Conservation (phyloP, 2,888 invertebrate species). For the Drosophila prolongata region DNA sequence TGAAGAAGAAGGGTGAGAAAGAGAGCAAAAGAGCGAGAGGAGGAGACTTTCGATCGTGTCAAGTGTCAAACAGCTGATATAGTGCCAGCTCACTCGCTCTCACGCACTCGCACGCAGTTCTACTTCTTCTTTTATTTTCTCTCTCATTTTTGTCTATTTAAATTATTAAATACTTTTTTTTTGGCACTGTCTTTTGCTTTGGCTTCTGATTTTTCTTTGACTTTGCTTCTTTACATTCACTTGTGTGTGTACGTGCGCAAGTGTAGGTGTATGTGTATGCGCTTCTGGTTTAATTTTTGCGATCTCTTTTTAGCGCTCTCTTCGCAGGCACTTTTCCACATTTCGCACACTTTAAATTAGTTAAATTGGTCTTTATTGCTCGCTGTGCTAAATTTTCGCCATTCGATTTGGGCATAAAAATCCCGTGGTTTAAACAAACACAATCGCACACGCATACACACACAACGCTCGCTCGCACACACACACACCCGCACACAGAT, state of each 20-base stretch:
- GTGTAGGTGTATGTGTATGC: conserved; percentile 39
- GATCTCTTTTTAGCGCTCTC: conserved; percentile 57
- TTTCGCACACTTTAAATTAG: conserved; percentile 48
- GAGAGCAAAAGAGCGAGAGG: conserved; percentile 16
- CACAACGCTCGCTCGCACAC: conserved; percentile 23
- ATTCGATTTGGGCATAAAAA: conserved; percentile 42
- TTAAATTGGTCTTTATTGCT: conserved; percentile 49
- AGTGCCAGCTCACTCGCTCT: conserved; percentile 38
- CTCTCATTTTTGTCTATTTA: conserved; percentile 35
- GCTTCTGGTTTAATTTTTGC: conserved; percentile 52
- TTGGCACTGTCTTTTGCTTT: conserved; percentile 28
- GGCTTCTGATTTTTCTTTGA: conserved; percentile 14
- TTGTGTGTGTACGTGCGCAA: conserved; percentile 23
- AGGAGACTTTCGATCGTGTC: conserved; percentile 66
- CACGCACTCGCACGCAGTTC: conserved; percentile 30
- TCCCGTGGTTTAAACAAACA: conserved; percentile 53
- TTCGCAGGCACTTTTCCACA: conserved; percentile 38
- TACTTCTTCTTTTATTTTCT: conserved; percentile 25
- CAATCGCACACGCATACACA: conserved; percentile 42
- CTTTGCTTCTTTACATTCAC: conserved; percentile 23
- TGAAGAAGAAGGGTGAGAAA: background rate
- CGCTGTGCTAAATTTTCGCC: conserved; percentile 49
- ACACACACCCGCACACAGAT: conserved; percentile 56
- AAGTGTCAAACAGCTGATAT: conserved; percentile 76
- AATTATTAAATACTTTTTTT: conserved; percentile 41